Evolutionary conservation across 2,797 vertebrate genomes (phyloP).

Genomic region (Dendrocincla fuliginosa): DNA sequence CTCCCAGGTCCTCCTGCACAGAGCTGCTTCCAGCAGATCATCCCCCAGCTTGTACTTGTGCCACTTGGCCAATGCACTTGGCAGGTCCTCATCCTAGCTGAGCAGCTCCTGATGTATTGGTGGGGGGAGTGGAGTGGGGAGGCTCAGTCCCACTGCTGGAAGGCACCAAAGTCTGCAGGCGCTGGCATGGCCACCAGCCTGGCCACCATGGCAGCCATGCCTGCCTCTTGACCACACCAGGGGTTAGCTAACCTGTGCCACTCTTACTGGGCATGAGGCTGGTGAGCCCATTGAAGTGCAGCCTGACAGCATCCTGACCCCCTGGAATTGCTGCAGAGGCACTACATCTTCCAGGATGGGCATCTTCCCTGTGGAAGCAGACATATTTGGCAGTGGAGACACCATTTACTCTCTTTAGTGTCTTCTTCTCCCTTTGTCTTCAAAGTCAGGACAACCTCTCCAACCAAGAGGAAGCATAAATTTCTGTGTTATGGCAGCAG

Average conservation of each 20-base stretch:
- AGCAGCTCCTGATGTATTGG: neutral
- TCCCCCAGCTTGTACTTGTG: too few relatives aligned
- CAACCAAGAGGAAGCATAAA: neutral
- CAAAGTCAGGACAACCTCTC: neutral
- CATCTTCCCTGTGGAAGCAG: neutral
- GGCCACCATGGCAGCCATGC: neutral
- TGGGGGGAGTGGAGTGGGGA: too few relatives aligned
- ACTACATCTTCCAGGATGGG: fast-evolving
- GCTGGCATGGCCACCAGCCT: neutral
- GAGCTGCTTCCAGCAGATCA: neutral
- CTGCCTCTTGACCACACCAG: neutral
- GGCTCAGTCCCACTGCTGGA: neutral
- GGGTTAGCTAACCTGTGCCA: neutral
- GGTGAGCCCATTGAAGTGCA: neutral
- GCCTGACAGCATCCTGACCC: neutral
- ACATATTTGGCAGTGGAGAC: neutral
- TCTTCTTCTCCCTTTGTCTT: neutral
- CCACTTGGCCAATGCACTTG: neutral
- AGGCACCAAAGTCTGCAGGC: neutral
- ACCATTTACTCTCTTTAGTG: neutral
- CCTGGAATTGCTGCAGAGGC: neutral
- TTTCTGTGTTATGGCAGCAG: neutral
- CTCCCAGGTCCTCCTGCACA: neutral
- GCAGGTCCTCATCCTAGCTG: neutral
- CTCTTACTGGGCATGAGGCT: neutral